Evolutionary conservation across 1,140 invertebrate genomes (phyloP).

Genomic region (Anastatus disparis): DNA sequence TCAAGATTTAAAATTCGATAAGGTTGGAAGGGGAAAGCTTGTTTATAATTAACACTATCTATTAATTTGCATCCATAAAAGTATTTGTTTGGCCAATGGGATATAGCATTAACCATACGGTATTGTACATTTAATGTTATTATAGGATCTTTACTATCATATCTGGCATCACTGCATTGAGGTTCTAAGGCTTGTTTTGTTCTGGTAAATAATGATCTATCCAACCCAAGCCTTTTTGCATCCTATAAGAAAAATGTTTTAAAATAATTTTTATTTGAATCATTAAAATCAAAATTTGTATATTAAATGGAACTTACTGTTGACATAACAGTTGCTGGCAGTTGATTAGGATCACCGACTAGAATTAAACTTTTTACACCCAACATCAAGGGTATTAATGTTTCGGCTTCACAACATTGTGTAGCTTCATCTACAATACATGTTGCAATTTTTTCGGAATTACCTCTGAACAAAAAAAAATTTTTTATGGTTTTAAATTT

Average conservation of each 20-base stretch:
- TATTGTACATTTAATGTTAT: constrained; percentile 77
- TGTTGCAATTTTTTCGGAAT: constrained; percentile 74
- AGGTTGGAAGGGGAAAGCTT: constrained; percentile 59
- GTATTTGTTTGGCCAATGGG: constrained; percentile 77
- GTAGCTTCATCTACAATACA: constrained; percentile 95
- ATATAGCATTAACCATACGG: constrained; percentile 86
- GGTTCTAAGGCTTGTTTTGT: constrained; percentile 65
- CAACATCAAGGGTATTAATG: constrained; percentile 81
- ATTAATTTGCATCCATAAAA: constrained; percentile 78
- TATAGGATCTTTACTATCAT: constrained; percentile 46
- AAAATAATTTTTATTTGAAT: too few species aligned
- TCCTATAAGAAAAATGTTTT: constrained; percentile 57
- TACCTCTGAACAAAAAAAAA: constrained; percentile 51
- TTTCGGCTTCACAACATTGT: constrained; percentile 85
- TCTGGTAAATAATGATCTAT: constrained; percentile 75
- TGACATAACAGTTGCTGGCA: constrained; percentile 84
- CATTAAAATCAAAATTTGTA: not conserved
- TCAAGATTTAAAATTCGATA: constrained; percentile 71
- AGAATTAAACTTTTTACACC: constrained; percentile 80
- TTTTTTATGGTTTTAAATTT: not conserved
- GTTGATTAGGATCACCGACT: constrained; percentile 89
- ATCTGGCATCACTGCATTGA: constrained; percentile 39
- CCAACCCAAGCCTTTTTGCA: constrained; percentile 71
- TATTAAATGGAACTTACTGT: constrained; percentile 63
- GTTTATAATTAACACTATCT: constrained; percentile 57